Percentiles rank a stretch among this genome's conserved stretches.
phyloP scores from a whole-genome alignment of 1,140 invertebrate species.

The Macrocentrus cingulum region DNA sequence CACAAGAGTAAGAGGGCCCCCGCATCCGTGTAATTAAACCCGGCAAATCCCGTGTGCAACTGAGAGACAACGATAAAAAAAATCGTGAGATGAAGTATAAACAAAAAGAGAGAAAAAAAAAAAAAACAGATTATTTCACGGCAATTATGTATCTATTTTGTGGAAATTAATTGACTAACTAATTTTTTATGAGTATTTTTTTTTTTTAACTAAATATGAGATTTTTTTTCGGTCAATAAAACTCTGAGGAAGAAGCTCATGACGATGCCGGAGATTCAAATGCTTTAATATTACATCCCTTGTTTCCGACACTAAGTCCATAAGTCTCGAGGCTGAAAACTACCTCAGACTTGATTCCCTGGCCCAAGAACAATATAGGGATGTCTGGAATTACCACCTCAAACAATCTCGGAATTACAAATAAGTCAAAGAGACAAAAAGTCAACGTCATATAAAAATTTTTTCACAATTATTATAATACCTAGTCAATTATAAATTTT shows the following conservation, averaged over 20 bases:
- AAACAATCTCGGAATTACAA: constrained; percentile 9
- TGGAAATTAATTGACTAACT: not conserved
- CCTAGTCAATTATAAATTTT: too few species aligned
- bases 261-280: constrained; percentile 2
- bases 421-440: not conserved
- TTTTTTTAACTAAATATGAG: too few species aligned
- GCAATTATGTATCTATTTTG: not conserved
- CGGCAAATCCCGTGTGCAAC: constrained; percentile 1
- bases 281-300: constrained; percentile 49
- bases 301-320: constrained; percentile 40
- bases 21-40: constrained; percentile 13
- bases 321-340: constrained; percentile 32
- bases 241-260: too few species aligned
- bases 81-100: constrained; percentile 18
- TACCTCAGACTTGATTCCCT: not conserved
- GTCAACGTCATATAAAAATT: not conserved
- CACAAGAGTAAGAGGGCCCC: constrained; percentile 7
- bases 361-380: constrained; percentile 3
- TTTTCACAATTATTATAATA: not conserved
- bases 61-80: constrained; percentile 11
- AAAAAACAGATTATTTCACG: constrained; percentile 9
- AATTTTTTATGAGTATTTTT: not conserved
- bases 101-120: not conserved
- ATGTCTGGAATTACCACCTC: constrained; percentile 3
- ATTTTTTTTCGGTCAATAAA: too few species aligned